Evolutionary conservation across 2,113 vertebrate species (phyloP), one percentile per base, ranked within the genome.

Genomic region (Xenopus laevis): DNA sequence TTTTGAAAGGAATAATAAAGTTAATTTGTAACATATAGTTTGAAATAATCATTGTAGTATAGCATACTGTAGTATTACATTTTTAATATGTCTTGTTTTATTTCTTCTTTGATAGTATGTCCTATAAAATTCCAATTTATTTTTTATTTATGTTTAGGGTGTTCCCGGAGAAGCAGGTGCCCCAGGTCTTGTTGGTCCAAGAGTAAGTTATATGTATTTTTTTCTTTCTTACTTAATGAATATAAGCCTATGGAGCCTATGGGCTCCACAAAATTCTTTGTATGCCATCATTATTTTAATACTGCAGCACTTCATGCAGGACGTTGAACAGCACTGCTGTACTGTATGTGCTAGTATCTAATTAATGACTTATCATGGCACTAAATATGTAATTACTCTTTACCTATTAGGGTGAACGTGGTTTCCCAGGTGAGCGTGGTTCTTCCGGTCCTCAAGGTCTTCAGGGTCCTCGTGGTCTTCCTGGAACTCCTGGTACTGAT

Each of bases 401-500:
- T n/a, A 45, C 11, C 30, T 63, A 52, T 2, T 80, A 98, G 96
- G 96, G 96, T 0, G 96, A 98, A 85, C 92, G 96, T 0, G 96
- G 96, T 65, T 98, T 98, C 88, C 96, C 96, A 0, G 96, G 96
- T 23, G 96, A 98, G 86, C 94, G 96, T 65, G 96, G 96, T 79
- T 90, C 92, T 66, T 93, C 95, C 0, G 96, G 96, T 0, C 63
- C 96, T 13, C 95, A 95, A 78, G 96, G 96, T 68, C 91, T 98
- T 61, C 95, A 96, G 81, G 96, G 96, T 2, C 71, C 91, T n/a
- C 92, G 96, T 0, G 96, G 96, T 70, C 90, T 98, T 13, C 95
- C 96, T 0, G 96, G 96, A 75, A 98, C 96, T 6, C 95, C 96
- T 0, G 96, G 96, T 88, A 96, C 93, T 1, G 96, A 98, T 0